Evolutionary conservation across 2,888 invertebrate species (phyloP).

Genomic region (Drosophila neutralis): DNA sequence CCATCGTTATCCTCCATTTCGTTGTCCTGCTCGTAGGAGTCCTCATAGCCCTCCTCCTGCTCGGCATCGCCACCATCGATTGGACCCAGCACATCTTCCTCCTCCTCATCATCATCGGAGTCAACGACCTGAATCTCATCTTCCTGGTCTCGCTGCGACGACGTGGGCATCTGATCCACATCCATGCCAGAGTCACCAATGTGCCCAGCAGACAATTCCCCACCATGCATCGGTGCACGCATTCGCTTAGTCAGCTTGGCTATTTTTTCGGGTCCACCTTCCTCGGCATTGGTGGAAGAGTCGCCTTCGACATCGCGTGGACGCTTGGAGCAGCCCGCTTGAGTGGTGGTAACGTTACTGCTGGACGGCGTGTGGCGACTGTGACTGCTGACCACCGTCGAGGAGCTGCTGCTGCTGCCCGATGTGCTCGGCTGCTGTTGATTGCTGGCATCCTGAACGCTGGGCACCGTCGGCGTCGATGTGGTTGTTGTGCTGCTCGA

Average conservation of each 20-base stretch:
- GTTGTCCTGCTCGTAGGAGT: conserved; percentile 85
- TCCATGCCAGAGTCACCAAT: conserved; percentile 87
- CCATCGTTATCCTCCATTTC: conserved; percentile 87
- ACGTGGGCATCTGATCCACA: conserved; percentile 94
- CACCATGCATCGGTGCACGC: conserved; percentile 80
- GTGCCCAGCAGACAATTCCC: conserved; percentile 83
- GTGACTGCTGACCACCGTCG: conserved; percentile 85
- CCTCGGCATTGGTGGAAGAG: conserved; percentile 85
- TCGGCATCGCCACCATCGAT: conserved; percentile 85
- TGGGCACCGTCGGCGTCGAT: conserved; percentile 73
- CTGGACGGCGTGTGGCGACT: conserved; percentile 86
- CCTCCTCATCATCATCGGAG: conserved; percentile 92
- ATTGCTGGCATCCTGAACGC: conserved; percentile 80
- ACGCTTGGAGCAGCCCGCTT: conserved; percentile 86
- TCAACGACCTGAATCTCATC: conserved; percentile 93
- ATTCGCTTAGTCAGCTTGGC: conserved; percentile 82
- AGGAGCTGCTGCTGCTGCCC: conserved; percentile 82
- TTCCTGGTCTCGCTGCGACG: conserved; percentile 94
- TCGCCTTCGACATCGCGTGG: conserved; percentile 87
- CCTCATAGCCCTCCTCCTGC: conserved; percentile 87
- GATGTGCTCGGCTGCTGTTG: conserved; percentile 84
- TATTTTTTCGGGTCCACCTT: conserved; percentile 82
- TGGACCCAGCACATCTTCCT: conserved; percentile 82
- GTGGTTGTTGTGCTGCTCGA: conserved; percentile 54
- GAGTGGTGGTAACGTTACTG: conserved; percentile 89